Evolutionary conservation across 2,797 vertebrate species (phyloP).

Genomic region (Alfaro cultratus): DNA sequence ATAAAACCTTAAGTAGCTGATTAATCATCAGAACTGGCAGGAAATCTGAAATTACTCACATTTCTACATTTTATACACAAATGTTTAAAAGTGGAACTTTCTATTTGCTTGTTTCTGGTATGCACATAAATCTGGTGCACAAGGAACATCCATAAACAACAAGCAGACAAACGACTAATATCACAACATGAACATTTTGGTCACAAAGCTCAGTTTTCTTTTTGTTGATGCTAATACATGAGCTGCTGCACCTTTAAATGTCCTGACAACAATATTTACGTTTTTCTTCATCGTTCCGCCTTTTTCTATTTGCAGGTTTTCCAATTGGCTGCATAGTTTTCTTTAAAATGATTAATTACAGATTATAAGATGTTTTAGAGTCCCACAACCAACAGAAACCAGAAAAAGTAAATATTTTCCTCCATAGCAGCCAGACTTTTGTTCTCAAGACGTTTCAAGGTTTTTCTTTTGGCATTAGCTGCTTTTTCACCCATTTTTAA

Average conservation of each 20-base stretch:
- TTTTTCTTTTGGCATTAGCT: neutral
- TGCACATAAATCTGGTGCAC: neutral
- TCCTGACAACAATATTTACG: too few relatives aligned
- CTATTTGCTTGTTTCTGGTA: neutral
- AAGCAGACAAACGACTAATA: neutral
- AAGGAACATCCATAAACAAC: neutral
- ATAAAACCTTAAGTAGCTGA: neutral
- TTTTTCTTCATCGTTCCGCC: too few relatives aligned
- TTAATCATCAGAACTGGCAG: neutral
- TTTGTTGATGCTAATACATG: too few relatives aligned
- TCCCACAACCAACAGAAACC: too few relatives aligned
- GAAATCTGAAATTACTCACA: neutral
- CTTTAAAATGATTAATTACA: too few relatives aligned
- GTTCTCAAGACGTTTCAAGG: neutral
- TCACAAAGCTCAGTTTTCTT: too few relatives aligned
- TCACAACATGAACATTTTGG: too few relatives aligned
- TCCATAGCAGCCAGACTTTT: neutral
- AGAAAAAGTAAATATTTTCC: neutral
- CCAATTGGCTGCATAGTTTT: too few relatives aligned
- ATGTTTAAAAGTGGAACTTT: neutral
- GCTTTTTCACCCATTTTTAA: neutral
- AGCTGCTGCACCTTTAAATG: too few relatives aligned
- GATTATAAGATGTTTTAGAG: too few relatives aligned
- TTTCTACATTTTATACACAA: neutral
- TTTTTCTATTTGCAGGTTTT: too few relatives aligned